These are phyloP conservation scores for Horisme vitalbata DNA, from an alignment of 2,888 invertebrate species.

Conservation along the genomic window DNA sequence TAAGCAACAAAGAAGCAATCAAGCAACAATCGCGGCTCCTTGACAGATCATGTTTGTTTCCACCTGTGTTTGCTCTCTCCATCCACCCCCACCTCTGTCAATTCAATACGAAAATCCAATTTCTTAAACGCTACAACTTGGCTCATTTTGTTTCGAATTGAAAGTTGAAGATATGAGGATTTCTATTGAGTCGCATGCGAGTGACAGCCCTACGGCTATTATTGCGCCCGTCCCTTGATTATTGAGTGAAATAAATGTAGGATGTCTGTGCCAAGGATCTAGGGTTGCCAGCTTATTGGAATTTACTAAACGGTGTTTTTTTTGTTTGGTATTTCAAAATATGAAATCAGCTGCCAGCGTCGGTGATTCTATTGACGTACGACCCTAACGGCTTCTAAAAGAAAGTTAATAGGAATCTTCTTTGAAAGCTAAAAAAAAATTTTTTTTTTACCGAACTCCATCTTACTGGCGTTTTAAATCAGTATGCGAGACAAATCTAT, in stretches of 20 bases:
- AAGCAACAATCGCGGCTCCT: constrained; percentile 41
- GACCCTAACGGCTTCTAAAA: no score
- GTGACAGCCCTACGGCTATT: constrained; percentile 56
- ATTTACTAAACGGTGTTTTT: no score
- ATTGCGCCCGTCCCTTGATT: constrained; percentile 49
- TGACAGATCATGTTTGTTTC: constrained; percentile 62
- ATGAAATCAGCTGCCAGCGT: no score
- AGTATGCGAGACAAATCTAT: no score
- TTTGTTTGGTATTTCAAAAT: no score
- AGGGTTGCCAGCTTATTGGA: constrained; percentile 35
- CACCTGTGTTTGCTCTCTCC: constrained; percentile 56
- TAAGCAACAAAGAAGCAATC: constrained; percentile 40
- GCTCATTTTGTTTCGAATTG: constrained; percentile 66
- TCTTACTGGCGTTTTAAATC: no score
- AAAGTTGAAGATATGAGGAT: constrained; percentile 58
- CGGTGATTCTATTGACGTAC: no score
- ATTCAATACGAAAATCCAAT: constrained; percentile 76
- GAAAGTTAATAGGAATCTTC: no score
- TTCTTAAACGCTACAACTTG: constrained; percentile 71
- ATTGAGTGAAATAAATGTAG: constrained; percentile 53
- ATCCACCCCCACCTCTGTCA: constrained; percentile 48
- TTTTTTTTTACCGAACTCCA: no score
- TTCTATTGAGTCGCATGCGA: constrained; percentile 57
- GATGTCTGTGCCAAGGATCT: constrained; percentile 35
- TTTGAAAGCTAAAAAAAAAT: no score